Evolutionary conservation across 2,888 invertebrate species (phyloP).

Genomic region (Yponomeuta malinellus): DNA sequence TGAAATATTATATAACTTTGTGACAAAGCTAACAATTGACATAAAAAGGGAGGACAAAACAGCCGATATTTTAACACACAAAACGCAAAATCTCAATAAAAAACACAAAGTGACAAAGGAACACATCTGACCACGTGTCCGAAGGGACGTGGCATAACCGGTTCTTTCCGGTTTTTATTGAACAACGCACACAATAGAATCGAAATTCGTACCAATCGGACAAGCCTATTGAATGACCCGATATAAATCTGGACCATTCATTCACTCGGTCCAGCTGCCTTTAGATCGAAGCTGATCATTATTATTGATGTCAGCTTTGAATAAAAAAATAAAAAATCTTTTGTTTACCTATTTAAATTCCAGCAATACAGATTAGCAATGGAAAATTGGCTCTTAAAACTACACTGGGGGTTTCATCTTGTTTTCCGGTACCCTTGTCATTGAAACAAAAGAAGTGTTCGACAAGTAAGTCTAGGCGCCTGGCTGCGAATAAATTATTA

Average conservation of each 20-base stretch:
- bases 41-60: constrained; percentile 39
- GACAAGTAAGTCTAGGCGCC: constrained; percentile 18
- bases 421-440: constrained; percentile 11
- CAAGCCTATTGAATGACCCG: constrained; percentile 8
- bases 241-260: constrained; percentile 17
- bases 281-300: constrained; percentile 45
- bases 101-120: constrained; percentile 34
- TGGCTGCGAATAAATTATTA: constrained; percentile 68
- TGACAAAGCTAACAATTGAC: neutral
- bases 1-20: too few relatives aligned
- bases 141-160: constrained; percentile 46
- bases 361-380: neutral
- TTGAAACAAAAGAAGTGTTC: constrained; percentile 16
- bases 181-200: constrained; percentile 55
- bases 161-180: constrained; percentile 63
- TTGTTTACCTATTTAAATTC: neutral
- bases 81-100: constrained; percentile 42
- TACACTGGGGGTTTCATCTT: neutral
- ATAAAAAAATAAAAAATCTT: neutral
- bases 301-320: constrained; percentile 50
- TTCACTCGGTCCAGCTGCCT: constrained; percentile 47
- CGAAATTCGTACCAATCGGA: constrained; percentile 44
- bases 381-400: constrained; percentile 9
- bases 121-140: constrained; percentile 56
- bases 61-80: constrained; percentile 57